Conservation (phyloP, 2,113 vertebrate species). For the Notarius quadriscutis region DNA sequence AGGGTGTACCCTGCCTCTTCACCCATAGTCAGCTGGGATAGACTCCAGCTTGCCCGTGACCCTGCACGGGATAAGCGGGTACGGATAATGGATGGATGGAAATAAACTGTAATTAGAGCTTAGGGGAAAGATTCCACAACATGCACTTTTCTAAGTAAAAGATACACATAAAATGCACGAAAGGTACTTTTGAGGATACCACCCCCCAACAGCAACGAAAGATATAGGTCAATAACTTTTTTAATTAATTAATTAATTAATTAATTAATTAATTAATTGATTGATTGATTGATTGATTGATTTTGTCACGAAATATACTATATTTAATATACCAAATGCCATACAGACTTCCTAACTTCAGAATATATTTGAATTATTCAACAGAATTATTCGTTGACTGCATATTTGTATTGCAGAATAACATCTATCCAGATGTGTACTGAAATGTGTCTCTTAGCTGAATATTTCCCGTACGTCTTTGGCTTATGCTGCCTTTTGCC, state of each 20-base stretch:
- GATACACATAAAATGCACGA: background rate
- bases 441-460: slow-evolving; percentile 55
- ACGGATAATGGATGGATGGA: too few species aligned
- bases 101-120: background rate
- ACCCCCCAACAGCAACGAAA: background rate
- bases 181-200: background rate
- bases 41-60: too few species aligned
- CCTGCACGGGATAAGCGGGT: too few species aligned
- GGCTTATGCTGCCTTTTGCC: background rate
- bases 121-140: background rate
- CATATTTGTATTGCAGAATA: background rate
- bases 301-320: too few species aligned
- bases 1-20: too few species aligned
- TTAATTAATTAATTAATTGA: too few species aligned
- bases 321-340: background rate
- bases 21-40: too few species aligned
- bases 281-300: too few species aligned
- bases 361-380: background rate
- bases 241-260: too few species aligned
- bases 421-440: background rate
- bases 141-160: background rate
- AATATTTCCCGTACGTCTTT: slow-evolving; percentile 4
- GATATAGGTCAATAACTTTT: background rate
- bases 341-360: background rate
- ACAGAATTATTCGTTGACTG: background rate